These are phyloP conservation scores for Oxyteleia sp. DNA, from an alignment of 2,888 invertebrate genomes.

Conservation along the genomic window DNA sequence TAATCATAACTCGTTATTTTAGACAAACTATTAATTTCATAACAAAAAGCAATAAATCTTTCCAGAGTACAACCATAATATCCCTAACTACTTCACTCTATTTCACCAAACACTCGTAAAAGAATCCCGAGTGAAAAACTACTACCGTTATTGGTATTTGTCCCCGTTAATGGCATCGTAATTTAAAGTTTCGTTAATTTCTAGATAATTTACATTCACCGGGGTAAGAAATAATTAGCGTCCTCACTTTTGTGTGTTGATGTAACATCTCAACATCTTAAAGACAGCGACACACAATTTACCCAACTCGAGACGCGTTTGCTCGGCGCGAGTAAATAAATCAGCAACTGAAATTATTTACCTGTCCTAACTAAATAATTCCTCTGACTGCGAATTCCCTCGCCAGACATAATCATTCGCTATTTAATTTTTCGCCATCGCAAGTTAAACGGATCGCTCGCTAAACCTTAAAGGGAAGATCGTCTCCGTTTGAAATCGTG, in stretches of 20 bases:
- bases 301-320: constrained; percentile 29
- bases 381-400: neutral
- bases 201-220: constrained; percentile 41
- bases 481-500: neutral
- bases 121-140: too few species aligned
- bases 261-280: constrained; percentile 29
- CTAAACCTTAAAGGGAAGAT: constrained; percentile 2
- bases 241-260: constrained; percentile 45
- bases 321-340: constrained; percentile 38
- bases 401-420: neutral
- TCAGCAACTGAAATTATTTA: constrained; percentile 49
- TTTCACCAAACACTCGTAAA: too few species aligned
- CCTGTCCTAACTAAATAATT: constrained; percentile 41
- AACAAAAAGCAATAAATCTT: too few species aligned
- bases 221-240: constrained; percentile 43
- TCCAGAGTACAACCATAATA: too few species aligned
- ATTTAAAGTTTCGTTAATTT: constrained; percentile 9
- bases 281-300: constrained; percentile 45
- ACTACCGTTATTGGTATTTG: too few species aligned
- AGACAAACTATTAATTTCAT: too few species aligned
- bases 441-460: neutral
- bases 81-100: too few species aligned
- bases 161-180: neutral
- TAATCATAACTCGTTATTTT: too few species aligned
- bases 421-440: neutral